These are phyloP conservation scores for Campoletis sonorensis DNA, from an alignment of 1,140 invertebrate species.

Conservation along the genomic window DNA sequence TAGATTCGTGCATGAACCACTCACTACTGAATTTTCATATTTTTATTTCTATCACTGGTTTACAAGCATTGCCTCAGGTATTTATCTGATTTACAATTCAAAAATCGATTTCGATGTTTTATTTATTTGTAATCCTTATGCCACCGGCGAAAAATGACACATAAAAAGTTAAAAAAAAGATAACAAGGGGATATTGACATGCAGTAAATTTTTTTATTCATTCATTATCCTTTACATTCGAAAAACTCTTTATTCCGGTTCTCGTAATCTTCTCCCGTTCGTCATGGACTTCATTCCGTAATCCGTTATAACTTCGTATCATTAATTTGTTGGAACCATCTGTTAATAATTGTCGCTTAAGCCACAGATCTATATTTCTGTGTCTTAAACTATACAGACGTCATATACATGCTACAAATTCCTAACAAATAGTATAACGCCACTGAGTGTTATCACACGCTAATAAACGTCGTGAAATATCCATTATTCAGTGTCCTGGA, in stretches of 20 bases:
- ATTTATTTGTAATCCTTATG: too few relatives aligned
- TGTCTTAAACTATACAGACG: background rate
- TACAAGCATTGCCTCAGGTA: too few relatives aligned
- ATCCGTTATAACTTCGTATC: background rate
- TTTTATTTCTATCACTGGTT: too few relatives aligned
- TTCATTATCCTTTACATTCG: background rate
- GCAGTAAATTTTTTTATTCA: too few relatives aligned
- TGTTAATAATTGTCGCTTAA: background rate
- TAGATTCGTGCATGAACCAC: background rate
- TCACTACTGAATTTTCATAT: too few relatives aligned
- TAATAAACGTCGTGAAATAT: slow-evolving; percentile 36
- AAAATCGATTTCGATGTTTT: too few relatives aligned
- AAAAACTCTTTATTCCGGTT: too few relatives aligned
- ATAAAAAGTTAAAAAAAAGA: too few relatives aligned
- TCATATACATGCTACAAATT: background rate
- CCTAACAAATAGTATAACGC: background rate
- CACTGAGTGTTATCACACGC: slow-evolving; percentile 21
- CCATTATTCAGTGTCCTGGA: slow-evolving; percentile 45
- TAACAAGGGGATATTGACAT: too few relatives aligned
- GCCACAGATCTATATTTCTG: background rate
- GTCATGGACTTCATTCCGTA: background rate
- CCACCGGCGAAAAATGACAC: too few relatives aligned
- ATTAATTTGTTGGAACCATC: slow-evolving; percentile 21
- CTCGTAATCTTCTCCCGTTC: background rate
- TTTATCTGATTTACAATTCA: too few relatives aligned